Percentiles rank a stretch among this genome's conserved stretches.
phyloP scores from a whole-genome alignment of 2,113 vertebrate species.

The Odobenus rosmarus region DNA sequence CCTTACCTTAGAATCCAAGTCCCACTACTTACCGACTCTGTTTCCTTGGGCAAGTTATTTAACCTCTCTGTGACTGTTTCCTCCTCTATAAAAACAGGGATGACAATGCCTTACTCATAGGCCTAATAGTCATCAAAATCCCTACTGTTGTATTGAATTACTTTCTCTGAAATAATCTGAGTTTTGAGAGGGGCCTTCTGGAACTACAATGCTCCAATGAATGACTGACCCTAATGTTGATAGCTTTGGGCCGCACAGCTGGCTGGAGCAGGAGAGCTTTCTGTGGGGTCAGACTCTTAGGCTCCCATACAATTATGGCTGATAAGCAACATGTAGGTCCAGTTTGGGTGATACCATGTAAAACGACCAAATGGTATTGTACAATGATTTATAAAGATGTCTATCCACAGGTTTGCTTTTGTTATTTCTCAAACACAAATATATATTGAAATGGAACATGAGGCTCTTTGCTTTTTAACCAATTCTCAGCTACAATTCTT shows the following conservation, averaged over 20 bases:
- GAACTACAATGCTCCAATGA: not conserved
- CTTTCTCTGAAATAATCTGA: not conserved
- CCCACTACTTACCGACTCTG: not conserved
- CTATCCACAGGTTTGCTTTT: not conserved
- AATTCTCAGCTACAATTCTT: not conserved
- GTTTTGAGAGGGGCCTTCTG: not conserved
- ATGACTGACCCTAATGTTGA: not conserved
- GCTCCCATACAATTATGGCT: not conserved
- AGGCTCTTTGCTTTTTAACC: not conserved
- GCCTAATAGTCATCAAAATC: not conserved
- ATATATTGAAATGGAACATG: not conserved
- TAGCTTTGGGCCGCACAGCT: not conserved
- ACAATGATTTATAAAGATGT: not conserved
- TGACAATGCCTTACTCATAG: not conserved
- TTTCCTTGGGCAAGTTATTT: not conserved
- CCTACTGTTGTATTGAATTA: not conserved
- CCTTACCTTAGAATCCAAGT: not conserved
- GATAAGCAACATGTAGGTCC: not conserved
- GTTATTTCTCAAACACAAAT: not conserved
- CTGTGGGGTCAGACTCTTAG: not conserved
- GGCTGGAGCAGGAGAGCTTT: not conserved
- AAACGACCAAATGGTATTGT: not conserved
- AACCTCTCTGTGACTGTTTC: not conserved
- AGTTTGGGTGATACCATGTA: not conserved
- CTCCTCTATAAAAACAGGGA: not conserved